Evolutionary conservation across 2,113 vertebrate species (phyloP).

Genomic region (Polyodon spathula): DNA sequence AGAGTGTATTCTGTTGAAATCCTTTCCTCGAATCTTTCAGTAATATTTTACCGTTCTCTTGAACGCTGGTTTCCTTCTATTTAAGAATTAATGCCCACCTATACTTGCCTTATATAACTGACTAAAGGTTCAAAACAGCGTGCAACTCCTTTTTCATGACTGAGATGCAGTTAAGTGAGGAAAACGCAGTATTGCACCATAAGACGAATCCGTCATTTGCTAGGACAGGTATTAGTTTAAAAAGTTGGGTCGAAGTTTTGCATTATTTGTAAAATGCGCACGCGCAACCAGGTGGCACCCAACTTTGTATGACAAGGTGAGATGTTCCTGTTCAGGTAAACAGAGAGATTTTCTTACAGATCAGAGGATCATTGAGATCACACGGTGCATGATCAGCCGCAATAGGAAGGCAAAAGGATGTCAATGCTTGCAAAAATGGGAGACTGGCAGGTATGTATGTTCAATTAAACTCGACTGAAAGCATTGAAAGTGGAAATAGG

Average conservation of each 20-base stretch:
- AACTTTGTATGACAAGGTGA: conserved; percentile 89
- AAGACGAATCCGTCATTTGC: conserved; percentile 50
- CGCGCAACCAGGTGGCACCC: conserved; percentile 77
- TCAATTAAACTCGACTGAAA: conserved; percentile 32
- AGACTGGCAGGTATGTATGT: conserved; percentile 86
- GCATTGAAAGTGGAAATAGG: not conserved
- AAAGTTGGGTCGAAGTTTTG: conserved; percentile 35
- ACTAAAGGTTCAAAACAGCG: too few species aligned
- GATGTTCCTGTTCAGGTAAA: conserved; percentile 75
- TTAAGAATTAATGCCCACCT: too few species aligned
- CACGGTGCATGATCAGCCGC: conserved; percentile 56
- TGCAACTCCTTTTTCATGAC: too few species aligned
- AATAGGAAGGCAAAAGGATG: conserved; percentile 61
- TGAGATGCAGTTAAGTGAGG: too few species aligned
- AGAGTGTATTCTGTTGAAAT: too few species aligned
- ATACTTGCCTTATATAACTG: too few species aligned
- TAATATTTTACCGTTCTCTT: too few species aligned
- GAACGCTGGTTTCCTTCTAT: too few species aligned
- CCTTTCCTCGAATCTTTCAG: too few species aligned
- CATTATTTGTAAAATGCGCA: conserved; percentile 74
- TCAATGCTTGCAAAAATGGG: conserved; percentile 90
- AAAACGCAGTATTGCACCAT: too few species aligned
- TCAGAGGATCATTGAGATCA: conserved; percentile 61
- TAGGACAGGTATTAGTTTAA: conserved; percentile 35
- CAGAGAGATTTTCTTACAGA: conserved; percentile 69